Conservation (phyloP, 1,140 invertebrate genomes). For the Brachionus angularis region DNA sequence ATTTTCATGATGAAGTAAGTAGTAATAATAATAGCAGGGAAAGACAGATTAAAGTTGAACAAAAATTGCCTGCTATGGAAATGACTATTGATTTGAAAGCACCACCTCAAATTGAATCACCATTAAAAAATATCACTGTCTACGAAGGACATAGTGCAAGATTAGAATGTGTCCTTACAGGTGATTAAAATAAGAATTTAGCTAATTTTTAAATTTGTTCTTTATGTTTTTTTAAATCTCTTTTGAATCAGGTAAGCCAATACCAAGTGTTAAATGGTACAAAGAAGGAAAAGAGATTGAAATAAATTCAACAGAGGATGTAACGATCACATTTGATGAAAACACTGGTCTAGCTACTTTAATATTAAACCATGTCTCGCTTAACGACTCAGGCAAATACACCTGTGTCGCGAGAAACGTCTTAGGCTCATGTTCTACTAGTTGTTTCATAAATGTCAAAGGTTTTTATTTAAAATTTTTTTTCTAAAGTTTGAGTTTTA, state of each 20-base stretch:
- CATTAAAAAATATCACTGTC: constrained; percentile 50
- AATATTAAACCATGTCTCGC: constrained; percentile 50
- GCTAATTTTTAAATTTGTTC: no score
- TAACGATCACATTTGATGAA: background rate
- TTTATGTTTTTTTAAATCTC: constrained; percentile 31
- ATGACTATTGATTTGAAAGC: constrained; percentile 41
- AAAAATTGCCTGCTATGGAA: constrained; percentile 29
- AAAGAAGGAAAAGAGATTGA: constrained; percentile 39
- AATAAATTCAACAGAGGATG: background rate
- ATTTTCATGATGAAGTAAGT: background rate
- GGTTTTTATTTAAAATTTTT: background rate
- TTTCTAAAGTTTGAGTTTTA: no score
- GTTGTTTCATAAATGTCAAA: constrained; percentile 45
- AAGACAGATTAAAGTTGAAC: constrained; percentile 28
- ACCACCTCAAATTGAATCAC: constrained; percentile 45
- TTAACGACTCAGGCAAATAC: constrained; percentile 54
- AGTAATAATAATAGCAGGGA: background rate
- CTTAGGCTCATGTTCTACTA: constrained; percentile 53
- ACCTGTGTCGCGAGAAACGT: constrained; percentile 54
- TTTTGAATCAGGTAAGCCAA: constrained; percentile 45
- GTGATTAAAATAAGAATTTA: no score
- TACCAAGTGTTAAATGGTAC: constrained; percentile 46
- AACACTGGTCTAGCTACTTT: constrained; percentile 45
- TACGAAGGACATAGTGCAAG: constrained; percentile 53
- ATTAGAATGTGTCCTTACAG: constrained; percentile 53